Conservation (phyloP, 1,140 invertebrate genomes). For the Ceratina calcarata region DNA sequence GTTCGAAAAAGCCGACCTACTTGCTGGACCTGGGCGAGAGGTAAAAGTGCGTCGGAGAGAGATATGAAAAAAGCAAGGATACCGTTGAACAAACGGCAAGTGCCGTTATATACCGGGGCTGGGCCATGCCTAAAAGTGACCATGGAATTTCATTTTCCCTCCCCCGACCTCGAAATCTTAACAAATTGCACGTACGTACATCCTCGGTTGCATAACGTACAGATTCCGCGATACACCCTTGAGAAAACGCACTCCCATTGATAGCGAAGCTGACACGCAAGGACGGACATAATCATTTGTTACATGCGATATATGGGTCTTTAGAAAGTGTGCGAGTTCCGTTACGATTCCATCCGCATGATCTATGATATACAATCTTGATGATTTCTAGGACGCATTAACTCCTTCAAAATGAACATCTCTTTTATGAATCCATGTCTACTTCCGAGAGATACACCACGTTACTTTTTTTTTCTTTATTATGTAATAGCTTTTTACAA, state of each 20-base stretch:
- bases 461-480: no score
- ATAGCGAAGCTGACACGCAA: not conserved
- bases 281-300: not conserved
- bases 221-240: no score
- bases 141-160: slow-evolving; percentile 1
- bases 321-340: not conserved
- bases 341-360: not conserved
- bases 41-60: not conserved
- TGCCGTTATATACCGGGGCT: slow-evolving; percentile 13
- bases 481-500: no score
- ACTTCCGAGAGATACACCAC: no score
- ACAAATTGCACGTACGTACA: not conserved
- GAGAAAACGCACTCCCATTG: no score
- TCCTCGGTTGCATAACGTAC: no score
- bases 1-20: slow-evolving; percentile 13
- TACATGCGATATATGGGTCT: not conserved
- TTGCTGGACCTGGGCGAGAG: not conserved
- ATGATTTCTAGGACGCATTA: not conserved
- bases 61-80: not conserved
- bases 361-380: not conserved
- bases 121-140: not conserved
- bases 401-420: no score
- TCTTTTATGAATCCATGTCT: no score
- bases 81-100: not conserved
- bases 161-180: not conserved